Conservation (phyloP, 2,113 vertebrate genomes). For the Nyctibius bracteatus region DNA sequence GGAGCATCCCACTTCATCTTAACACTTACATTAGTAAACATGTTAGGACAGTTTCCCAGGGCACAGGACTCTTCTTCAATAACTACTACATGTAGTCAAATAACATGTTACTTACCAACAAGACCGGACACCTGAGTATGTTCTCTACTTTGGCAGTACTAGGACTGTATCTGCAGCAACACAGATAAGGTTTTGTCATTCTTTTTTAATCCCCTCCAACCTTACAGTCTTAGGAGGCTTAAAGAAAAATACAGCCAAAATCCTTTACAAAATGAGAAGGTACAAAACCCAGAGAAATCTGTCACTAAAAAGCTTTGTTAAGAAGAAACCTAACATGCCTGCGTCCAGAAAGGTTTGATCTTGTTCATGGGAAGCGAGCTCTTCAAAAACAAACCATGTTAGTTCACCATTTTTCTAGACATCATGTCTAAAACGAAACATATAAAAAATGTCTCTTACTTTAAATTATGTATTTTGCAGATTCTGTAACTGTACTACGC, state of each 20-base stretch:
- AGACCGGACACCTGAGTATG: neutral
- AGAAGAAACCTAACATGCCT: neutral
- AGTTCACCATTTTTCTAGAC: neutral
- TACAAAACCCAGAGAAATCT: neutral
- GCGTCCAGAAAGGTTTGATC: neutral
- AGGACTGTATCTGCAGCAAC: neutral
- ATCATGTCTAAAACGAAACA: neutral
- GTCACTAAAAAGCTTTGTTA: neutral
- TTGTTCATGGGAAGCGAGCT: neutral
- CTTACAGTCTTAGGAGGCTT: neutral
- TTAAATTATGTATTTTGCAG: neutral
- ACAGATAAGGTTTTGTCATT: neutral
- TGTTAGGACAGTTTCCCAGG: neutral
- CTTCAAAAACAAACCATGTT: neutral
- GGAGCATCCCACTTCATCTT: neutral
- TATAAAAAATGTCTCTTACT: neutral
- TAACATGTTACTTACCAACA: neutral
- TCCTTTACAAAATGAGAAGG: neutral
- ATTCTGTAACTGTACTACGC: neutral
- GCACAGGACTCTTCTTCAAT: neutral
- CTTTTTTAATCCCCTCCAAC: neutral
- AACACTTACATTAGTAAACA: neutral
- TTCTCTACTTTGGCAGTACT: neutral
- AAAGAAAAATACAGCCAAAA: neutral
- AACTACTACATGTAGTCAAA: neutral